These are phyloP conservation scores for Helicolenus hilgendorfi DNA, from an alignment of 2,797 vertebrate species.

Conservation along the genomic window DNA sequence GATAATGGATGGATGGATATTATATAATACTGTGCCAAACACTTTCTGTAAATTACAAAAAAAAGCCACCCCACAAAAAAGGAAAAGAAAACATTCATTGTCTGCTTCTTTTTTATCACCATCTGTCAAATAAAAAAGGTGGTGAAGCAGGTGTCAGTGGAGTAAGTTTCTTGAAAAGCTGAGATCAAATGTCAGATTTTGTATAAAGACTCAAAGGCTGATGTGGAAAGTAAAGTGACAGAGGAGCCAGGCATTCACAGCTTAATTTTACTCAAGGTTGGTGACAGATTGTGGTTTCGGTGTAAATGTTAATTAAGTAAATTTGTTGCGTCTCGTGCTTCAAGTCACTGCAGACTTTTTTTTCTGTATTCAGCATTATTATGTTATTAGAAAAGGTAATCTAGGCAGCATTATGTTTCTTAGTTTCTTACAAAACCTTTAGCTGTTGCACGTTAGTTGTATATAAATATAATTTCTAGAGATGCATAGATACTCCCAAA, in stretches of 20 bases:
- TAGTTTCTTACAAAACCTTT: neutral
- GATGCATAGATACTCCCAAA: neutral
- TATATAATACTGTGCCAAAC: neutral
- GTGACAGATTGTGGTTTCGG: neutral
- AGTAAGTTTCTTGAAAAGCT: neutral
- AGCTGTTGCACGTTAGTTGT: neutral
- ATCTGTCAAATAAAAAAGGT: neutral
- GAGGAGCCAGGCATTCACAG: neutral
- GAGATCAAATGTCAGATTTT: conserved; percentile 3
- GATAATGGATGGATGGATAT: too few species aligned
- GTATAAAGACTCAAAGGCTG: neutral
- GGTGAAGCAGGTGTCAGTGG: neutral
- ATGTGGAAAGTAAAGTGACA: neutral
- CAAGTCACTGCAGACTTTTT: neutral
- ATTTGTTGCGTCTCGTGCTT: neutral
- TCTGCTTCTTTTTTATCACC: neutral
- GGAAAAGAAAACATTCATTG: neutral
- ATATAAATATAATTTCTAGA: neutral
- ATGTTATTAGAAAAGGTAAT: neutral
- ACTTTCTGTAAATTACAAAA: neutral
- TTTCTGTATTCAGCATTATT: neutral
- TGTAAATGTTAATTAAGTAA: neutral
- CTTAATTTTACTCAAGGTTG: neutral
- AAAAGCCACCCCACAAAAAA: neutral
- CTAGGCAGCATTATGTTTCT: neutral